Base-by-base conservation (phyloP, 2,113 vertebrate genomes). In the Megalops atlanticus region DNA sequence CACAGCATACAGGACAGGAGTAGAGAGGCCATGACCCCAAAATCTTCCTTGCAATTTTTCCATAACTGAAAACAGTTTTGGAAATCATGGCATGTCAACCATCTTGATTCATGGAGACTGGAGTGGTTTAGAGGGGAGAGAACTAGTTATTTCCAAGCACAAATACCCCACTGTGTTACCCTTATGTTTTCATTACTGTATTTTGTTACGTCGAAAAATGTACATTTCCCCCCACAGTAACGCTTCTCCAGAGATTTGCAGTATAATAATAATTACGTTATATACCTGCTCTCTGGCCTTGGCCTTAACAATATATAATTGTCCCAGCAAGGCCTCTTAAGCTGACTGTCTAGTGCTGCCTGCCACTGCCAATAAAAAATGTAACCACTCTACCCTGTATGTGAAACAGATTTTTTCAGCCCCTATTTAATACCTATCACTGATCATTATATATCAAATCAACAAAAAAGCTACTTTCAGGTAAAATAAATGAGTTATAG, bases 401-500 rank as follows among this genome's bases (percentile, higher is more conserved):
- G 58, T 43, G 77, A 35, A 64, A 77, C 36, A 8, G 35, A 14
- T 12, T 49, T 58, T 58, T 18, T 58, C 54, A 58, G 69, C 6
- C 36, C 35, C 77, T 80, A 39, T 82, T 86, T 84, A 80, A 64
- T 82, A 77, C 27, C 85, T 68, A 81, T 84, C 87, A 85, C 81
- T 43, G 81, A 88, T 83, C 85, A 88, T 89, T 84, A 84, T 40
- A 33, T 21, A 14, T 16, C 68, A 77, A 83, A 45, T 72, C 49
- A 52, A 43, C 78, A 82, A 83, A 86, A 71, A 58, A 79, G 36
- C 74, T 35, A 33, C 77, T 82, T 78, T 79, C 36, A 74, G 83
- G 79, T 64, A 3, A 39, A 84, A 80, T 82, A 78, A 89, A 89
- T 86, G 79, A 85, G 78, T 86, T 84, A 45, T 80, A 81, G 74